Percentiles rank a stretch among this genome's conserved stretches.
These are phyloP conservation scores for Stigmatopora nigra DNA, from an alignment of 2,113 vertebrate genomes.

Conservation along the genomic window DNA sequence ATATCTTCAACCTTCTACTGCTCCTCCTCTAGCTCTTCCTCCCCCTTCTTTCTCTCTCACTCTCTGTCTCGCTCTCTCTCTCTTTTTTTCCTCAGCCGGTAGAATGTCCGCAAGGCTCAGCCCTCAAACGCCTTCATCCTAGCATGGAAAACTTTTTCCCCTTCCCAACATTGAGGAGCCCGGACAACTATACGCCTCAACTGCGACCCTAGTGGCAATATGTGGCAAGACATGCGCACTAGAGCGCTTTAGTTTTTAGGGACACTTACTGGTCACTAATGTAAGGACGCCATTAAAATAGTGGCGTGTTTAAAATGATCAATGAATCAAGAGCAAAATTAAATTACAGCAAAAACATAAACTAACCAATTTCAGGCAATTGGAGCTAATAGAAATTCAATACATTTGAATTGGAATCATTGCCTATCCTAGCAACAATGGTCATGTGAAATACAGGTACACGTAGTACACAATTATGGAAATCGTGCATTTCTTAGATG, in stretches of 20 bases:
- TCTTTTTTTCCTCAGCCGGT: slow-evolving; percentile 57
- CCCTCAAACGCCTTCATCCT: slow-evolving; percentile 66
- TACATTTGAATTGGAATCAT: too few species aligned
- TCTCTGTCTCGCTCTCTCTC: slow-evolving; percentile 10
- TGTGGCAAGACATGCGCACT: slow-evolving; percentile 3
- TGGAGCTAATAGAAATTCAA: too few species aligned
- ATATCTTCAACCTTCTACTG: slow-evolving; percentile 68
- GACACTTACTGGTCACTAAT: background rate
- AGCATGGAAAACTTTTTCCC: slow-evolving; percentile 47
- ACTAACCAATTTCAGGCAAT: too few species aligned
- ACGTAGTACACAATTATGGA: too few species aligned
- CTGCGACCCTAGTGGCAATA: slow-evolving; percentile 24
- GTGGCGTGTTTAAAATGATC: background rate
- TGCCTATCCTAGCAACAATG: too few species aligned
- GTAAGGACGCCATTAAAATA: background rate
- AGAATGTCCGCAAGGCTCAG: slow-evolving; percentile 67
- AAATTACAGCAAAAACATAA: too few species aligned
- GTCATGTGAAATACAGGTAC: too few species aligned
- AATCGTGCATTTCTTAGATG: too few species aligned
- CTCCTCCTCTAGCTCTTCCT: slow-evolving; percentile 53
- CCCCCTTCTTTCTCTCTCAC: slow-evolving; percentile 39
- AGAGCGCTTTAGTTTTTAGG: background rate
- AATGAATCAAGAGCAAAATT: too few species aligned
- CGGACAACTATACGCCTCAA: background rate
- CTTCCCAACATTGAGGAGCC: background rate